phyloP scores from a whole-genome alignment of 2,113 vertebrate genomes.

The Pelodiscus sinensis region DNA sequence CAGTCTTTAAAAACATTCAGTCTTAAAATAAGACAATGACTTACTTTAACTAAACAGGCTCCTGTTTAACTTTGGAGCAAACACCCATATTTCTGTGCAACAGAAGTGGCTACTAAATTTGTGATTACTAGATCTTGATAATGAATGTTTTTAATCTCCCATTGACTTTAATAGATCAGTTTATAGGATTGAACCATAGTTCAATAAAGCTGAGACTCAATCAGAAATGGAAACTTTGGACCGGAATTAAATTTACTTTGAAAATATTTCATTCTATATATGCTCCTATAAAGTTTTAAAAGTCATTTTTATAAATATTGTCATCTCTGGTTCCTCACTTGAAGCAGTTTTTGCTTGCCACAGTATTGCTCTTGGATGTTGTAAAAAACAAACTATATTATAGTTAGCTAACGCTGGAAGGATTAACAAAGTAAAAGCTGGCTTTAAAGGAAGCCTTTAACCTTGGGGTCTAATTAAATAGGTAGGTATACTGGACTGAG shows the following conservation, averaged over 20 bases:
- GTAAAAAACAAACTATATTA: not conserved
- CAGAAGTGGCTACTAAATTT: not conserved
- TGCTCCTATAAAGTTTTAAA: not conserved
- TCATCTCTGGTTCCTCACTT: slow-evolving; percentile 7
- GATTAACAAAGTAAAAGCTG: not conserved
- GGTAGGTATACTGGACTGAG: not conserved
- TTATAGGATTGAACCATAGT: not conserved
- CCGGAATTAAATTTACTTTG: not conserved
- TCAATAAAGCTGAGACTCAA: not conserved
- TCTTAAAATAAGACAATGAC: not conserved
- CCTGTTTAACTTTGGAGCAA: slow-evolving; percentile 33
- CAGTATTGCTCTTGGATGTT: not conserved
- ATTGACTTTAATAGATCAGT: not conserved
- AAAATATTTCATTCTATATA: not conserved
- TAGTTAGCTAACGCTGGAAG: not conserved
- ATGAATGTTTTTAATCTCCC: not conserved
- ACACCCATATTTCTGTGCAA: not conserved
- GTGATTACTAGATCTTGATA: accelerated
- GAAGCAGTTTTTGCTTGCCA: slow-evolving; percentile 9
- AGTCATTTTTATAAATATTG: not conserved
- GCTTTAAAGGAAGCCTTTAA: not conserved
- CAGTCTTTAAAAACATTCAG: not conserved
- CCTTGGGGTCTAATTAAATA: not conserved
- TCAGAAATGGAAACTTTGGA: not conserved
- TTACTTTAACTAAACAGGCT: not conserved